Conservation (phyloP, 35 echinoderm and acorn worm genomes). For the Apostichopus japonicus region DNA sequence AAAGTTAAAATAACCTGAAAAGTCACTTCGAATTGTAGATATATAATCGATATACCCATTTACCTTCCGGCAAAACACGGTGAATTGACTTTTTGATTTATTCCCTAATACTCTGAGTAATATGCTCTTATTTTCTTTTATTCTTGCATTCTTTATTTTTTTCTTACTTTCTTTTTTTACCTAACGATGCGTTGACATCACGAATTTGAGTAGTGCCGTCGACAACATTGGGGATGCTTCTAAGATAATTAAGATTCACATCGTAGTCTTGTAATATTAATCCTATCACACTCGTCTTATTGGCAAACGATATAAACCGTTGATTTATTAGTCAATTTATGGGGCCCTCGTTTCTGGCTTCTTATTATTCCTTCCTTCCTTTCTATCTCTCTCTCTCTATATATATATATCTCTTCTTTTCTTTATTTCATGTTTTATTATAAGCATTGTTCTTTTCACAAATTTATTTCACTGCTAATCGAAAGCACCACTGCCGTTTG, state of each 20-base stretch:
- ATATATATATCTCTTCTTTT: too few species aligned
- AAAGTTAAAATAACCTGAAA: background rate
- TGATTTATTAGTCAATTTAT: slow-evolving; percentile 39
- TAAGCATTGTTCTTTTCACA: slow-evolving; percentile 30
- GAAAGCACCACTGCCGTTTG: slow-evolving; percentile 2
- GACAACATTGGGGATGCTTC: slow-evolving; percentile 23
- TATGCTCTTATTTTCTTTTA: slow-evolving; percentile 1
- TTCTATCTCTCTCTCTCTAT: too few species aligned
- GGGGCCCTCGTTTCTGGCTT: slow-evolving; percentile 21
- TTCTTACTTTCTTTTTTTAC: background rate
- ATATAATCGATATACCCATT: slow-evolving; percentile 25
- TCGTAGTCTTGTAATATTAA: slow-evolving; percentile 36
- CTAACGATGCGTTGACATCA: slow-evolving; percentile 25
- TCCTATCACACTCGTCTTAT: slow-evolving; percentile 23
- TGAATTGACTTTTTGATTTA: slow-evolving; percentile 48
- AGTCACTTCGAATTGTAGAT: slow-evolving; percentile 2
- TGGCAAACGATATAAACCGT: background rate
- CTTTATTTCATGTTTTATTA: background rate
- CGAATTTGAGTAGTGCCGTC: slow-evolving; percentile 18
- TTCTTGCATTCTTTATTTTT: background rate
- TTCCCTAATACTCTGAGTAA: slow-evolving; percentile 25
- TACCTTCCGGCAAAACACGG: slow-evolving; percentile 15
- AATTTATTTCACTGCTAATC: slow-evolving; percentile 24
- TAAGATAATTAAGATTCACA: background rate
- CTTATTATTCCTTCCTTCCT: too few species aligned